These are phyloP conservation scores for Zaprionus bogoriensis DNA, from an alignment of 2,888 invertebrate genomes.

Conservation along the genomic window DNA sequence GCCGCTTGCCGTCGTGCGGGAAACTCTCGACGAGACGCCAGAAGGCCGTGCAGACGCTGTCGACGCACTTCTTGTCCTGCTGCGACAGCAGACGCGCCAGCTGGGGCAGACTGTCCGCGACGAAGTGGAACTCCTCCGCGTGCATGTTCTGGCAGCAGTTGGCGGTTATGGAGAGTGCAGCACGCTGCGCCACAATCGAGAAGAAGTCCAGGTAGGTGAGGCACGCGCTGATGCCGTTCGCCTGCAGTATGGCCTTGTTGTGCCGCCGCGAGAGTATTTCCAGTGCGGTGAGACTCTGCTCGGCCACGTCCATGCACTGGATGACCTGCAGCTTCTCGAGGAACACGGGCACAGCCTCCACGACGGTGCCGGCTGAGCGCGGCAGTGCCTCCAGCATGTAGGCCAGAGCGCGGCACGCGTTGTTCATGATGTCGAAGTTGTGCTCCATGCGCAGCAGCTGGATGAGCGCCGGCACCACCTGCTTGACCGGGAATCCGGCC, in stretches of 20 bases:
- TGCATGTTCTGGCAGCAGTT: conserved; percentile 98
- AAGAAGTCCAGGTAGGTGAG: conserved; percentile 99
- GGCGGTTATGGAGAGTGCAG: conserved; percentile 97
- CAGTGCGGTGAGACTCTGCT: conserved; percentile 97
- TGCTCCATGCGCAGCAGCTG: conserved; percentile 97
- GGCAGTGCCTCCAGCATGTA: conserved; percentile 99
- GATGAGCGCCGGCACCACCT: conserved; percentile 97
- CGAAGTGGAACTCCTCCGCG: conserved; percentile 96
- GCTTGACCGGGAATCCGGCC: conserved; percentile 98
- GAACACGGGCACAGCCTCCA: conserved; percentile 98
- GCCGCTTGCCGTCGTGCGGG: conserved; percentile 93
- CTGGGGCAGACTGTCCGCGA: conserved; percentile 93
- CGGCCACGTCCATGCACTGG: conserved; percentile 99
- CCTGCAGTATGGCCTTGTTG: conserved; percentile 97
- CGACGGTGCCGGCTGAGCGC: conserved; percentile 96
- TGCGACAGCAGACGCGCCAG: conserved; percentile 91
- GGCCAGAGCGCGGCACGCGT: conserved; percentile 98
- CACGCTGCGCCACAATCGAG: conserved; percentile 98
- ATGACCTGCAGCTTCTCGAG: conserved; percentile 98
- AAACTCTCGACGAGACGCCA: conserved; percentile 98
- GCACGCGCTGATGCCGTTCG: conserved; percentile 97
- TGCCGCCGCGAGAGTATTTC: conserved; percentile 98
- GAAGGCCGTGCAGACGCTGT: conserved; percentile 98
- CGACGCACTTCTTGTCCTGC: conserved; percentile 98
- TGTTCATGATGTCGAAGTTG: conserved; percentile 99